Conservation (phyloP, 2,113 vertebrate species). For the Otolemur garnettii region DNA sequence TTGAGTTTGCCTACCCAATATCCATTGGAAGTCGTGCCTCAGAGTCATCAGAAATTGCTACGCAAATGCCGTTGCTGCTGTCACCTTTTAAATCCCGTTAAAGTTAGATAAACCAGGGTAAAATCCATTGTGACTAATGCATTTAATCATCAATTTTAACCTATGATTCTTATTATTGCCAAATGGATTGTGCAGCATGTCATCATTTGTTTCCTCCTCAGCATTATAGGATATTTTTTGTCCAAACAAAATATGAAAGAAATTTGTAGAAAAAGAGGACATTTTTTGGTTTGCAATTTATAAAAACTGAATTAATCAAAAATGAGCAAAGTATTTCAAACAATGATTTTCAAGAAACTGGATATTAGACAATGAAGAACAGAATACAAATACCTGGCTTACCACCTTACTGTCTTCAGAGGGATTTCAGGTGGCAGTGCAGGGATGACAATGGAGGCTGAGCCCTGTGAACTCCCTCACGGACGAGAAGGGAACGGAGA, state of each 20-base stretch:
- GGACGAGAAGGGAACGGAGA: not conserved
- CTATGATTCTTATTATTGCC: not conserved
- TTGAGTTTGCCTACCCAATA: not conserved
- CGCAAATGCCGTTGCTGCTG: not conserved
- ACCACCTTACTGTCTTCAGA: not conserved
- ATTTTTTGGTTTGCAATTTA: not conserved
- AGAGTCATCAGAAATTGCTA: not conserved
- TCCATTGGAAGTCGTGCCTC: not conserved
- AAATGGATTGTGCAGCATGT: not conserved
- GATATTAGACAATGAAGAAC: not conserved
- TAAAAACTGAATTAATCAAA: not conserved
- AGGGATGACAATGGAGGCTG: not conserved
- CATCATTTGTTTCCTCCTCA: not conserved
- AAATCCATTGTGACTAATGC: not conserved
- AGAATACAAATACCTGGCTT: not conserved
- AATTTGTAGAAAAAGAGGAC: not conserved
- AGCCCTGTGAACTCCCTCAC: not conserved
- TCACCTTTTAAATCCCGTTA: not conserved
- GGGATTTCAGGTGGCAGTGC: not conserved
- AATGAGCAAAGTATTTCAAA: not conserved
- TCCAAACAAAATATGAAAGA: not conserved
- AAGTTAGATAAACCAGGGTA: not conserved
- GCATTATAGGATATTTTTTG: not conserved
- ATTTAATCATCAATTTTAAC: not conserved
- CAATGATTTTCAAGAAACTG: not conserved